phyloP scores from a whole-genome alignment of 2,888 invertebrate species.

The Callimorpha dominula region DNA sequence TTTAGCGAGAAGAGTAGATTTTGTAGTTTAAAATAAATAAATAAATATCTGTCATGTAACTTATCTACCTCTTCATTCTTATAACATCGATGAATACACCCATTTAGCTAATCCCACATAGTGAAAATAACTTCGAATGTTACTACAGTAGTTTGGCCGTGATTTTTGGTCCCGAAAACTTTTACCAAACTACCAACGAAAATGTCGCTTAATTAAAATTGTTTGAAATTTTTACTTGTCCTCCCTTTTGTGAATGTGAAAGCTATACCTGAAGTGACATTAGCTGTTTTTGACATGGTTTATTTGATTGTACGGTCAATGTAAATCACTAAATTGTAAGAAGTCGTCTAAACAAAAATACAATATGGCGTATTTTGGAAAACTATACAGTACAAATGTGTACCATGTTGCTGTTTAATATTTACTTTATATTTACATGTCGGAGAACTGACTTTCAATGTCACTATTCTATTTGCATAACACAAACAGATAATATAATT shows the following conservation, averaged over 20 bases:
- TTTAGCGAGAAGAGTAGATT: not conserved
- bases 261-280: not conserved
- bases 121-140: not conserved
- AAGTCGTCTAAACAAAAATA: not conserved
- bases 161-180: conserved; percentile 41
- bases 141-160: not conserved
- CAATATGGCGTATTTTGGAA: not conserved
- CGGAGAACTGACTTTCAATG: too few relatives aligned
- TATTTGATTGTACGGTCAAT: not conserved
- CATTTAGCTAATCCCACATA: not conserved
- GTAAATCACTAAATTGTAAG: not conserved
- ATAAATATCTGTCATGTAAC: not conserved
- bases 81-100: not conserved
- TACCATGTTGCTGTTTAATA: not conserved
- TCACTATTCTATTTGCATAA: too few relatives aligned
- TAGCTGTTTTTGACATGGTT: not conserved
- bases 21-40: not conserved
- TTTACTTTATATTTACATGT: too few relatives aligned
- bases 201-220: conserved; percentile 49
- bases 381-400: not conserved
- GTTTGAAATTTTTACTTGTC: conserved; percentile 18
- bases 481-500: too few relatives aligned
- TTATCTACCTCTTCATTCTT: not conserved
- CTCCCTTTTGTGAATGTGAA: not conserved
- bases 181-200: conserved; percentile 37